Conservation (phyloP, 2,888 invertebrate species). For the Balanococcus diminutus region DNA sequence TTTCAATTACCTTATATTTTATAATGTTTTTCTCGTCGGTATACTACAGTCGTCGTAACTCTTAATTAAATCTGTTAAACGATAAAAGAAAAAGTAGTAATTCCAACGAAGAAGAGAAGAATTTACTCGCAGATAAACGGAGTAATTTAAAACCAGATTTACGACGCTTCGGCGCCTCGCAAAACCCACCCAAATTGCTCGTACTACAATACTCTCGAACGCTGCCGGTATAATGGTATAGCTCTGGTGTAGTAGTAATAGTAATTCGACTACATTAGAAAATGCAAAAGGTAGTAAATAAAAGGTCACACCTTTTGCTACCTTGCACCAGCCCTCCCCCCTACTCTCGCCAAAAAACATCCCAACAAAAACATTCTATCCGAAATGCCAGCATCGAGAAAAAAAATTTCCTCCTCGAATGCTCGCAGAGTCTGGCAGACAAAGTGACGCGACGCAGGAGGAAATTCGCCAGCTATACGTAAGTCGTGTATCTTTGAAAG, state of each 20-base stretch:
- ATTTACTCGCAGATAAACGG: conserved; percentile 14
- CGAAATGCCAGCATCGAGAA: background rate
- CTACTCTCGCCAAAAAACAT: background rate
- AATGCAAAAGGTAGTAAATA: conserved; percentile 21
- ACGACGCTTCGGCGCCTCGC: background rate
- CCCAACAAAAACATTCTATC: background rate
- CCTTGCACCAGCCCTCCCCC: background rate
- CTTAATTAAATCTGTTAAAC: background rate
- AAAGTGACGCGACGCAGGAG: background rate
- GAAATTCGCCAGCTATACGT: background rate
- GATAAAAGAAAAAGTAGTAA: conserved; percentile 5
- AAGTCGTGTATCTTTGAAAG: background rate
- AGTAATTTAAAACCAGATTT: conserved; percentile 22
- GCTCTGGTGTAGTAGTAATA: background rate
- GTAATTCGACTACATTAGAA: background rate
- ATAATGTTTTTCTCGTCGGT: background rate
- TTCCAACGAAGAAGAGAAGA: background rate
- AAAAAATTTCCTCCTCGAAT: background rate
- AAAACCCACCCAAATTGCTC: background rate
- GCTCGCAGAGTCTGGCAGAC: background rate
- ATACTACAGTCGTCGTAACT: background rate
- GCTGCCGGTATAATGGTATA: too few relatives aligned
- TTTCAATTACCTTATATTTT: background rate
- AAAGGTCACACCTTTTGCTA: background rate
- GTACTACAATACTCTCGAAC: background rate